Base-by-base conservation (phyloP, 2,797 vertebrate genomes). In the Liparis tanakae region DNA sequence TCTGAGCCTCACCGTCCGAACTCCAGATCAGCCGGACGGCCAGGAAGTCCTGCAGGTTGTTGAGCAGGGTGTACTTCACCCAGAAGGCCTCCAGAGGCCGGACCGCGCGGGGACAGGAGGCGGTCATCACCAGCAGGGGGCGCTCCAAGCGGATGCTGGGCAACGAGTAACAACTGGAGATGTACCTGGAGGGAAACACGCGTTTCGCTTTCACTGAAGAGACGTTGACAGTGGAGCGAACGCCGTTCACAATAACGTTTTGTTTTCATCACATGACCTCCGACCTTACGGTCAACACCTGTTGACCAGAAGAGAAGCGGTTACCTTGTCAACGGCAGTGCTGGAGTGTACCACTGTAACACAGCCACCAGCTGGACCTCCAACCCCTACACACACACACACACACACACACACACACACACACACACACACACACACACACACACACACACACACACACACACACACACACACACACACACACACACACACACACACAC, bases 31-130 rank as follows among this genome's bases (percentile, higher is more conserved):
- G 92, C 61, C 92, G 92, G 37, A 96, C 94, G 0, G 95, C 92
- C 77, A 97, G 88, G 84, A 97, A 97, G 91, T 97, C 96, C 88
- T 96, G 95, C 78, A 97, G 89, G 79, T 97, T 94, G 85, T 97
- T 97, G 55, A 96, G 94, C 63, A 97, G 91, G 0, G 96, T 97
- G 88, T 96, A 97, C 56, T 94, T 96, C 22, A 97, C 96, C 13
- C 93, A 93, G 89, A 97, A 97, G 69, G 89, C 93, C 66, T 96
- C 93, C 0, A 90, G 93, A 20, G 94, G 91, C 36, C 70, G 84
- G 59, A 97, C 94, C 0, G 94, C 91, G 0, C 94, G 94, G 57
- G 96, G 94, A 37, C 96, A 96, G 76, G 94, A 94, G 1, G 96
- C 96, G 0, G 93, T 96, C 96, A 97, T 96, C 81, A 97, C 95